Conservation (phyloP, 2,113 vertebrate species). For the Cyprinodon tularosa region DNA sequence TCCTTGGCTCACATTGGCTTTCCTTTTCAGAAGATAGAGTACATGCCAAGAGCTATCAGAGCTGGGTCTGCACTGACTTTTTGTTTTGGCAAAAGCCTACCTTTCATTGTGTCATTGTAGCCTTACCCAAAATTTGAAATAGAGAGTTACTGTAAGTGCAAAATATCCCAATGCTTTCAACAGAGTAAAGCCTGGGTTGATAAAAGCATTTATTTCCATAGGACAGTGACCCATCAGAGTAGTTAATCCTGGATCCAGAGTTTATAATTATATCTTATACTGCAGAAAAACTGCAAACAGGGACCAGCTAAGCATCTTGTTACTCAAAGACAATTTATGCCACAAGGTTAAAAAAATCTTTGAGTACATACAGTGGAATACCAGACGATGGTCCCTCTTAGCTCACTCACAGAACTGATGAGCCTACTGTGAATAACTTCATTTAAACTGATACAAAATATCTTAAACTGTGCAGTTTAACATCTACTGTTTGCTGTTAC, state of each 20-base stretch:
- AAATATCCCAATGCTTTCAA: slow-evolving; percentile 14
- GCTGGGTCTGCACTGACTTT: slow-evolving; percentile 19
- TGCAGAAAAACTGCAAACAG: background rate
- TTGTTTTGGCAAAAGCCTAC: slow-evolving; percentile 39
- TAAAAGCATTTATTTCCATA: background rate
- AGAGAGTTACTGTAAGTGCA: slow-evolving; percentile 18
- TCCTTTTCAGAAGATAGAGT: slow-evolving; percentile 36
- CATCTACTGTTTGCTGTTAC: background rate
- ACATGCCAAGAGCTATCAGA: slow-evolving; percentile 43
- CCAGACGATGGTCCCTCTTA: background rate
- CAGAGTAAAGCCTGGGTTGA: background rate
- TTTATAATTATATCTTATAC: background rate
- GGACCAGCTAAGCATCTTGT: too few species aligned
- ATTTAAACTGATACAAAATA: background rate
- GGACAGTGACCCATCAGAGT: background rate
- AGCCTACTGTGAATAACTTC: too few species aligned
- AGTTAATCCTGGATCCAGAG: background rate
- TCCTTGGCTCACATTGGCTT: slow-evolving; percentile 56
- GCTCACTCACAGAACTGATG: too few species aligned
- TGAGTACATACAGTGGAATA: background rate
- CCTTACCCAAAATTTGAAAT: slow-evolving; percentile 4
- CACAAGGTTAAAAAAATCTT: background rate
- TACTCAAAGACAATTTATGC: too few species aligned
- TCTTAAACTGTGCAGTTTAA: background rate
- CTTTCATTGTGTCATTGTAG: slow-evolving; percentile 25